Base-by-base conservation (phyloP, 53 echinoderm and acorn worm species). In the Antedon mediterranea region DNA sequence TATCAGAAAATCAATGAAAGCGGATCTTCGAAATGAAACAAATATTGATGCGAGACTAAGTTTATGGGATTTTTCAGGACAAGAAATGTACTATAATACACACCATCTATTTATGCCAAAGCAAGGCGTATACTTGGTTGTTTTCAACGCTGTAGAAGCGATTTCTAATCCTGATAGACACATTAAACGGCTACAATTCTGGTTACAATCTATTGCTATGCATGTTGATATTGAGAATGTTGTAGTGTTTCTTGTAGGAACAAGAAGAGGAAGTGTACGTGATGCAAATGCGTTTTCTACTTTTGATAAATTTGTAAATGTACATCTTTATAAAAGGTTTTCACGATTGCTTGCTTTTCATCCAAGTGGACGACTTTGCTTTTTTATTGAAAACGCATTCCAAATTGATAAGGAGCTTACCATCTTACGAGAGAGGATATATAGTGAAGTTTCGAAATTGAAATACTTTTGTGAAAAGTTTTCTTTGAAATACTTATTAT, bases 31-130 rank as follows among this genome's bases (percentile, higher is more conserved):
- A 18, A 23, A 57, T 6, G 57, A 57, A 57, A 15, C 57, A 3
- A 18, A 57, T 18, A 18, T 57, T 13, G 57, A 57, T 23, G 34
- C 76, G 26, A 31, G 34, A 33, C 34, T 76, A 3, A 76, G 76
- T 76, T n/a, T 76, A 28, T 76, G 76, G 76, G 76, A 76, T n/a
- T 76, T 76, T 33, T 13, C 57, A 15, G 57, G 57, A 23, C 57
- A 57, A 18, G 57, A 57, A 18, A 57, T 57, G 23, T 57, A 57
- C 57, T 57, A 57, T 18, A 57, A 57, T 23, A 57, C 57, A 8
- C 57, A 57, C 23, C 57, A 57, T 23, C 57, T 57, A 2, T 57
- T 57, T 23, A 57, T 57, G 57, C 57, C 57, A 57, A 57, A 18
- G 57, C 32, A 76, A 23, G 76, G 33, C 7, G 76, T 76, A 13